A percentile compares a stretch with the other conserved stretches of the same genome.
Evolutionary conservation across 1,140 invertebrate genomes (phyloP).

Genomic region (Drosophila novamexicana): DNA sequence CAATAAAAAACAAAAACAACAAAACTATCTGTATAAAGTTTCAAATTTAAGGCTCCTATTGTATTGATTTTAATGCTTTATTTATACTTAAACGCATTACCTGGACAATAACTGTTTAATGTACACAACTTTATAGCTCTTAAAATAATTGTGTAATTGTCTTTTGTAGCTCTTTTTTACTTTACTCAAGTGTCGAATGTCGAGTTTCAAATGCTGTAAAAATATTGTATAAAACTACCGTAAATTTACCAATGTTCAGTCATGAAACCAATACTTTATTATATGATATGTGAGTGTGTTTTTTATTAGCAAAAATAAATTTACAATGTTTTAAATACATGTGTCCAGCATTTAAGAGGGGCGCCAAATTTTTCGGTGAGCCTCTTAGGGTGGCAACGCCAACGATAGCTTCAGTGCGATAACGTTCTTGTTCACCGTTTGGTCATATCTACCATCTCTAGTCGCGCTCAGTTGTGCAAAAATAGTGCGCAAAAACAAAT

Average conservation of each 20-base stretch:
- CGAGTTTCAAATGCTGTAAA: neutral
- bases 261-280: slow-evolving; percentile 54
- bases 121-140: slow-evolving; percentile 23
- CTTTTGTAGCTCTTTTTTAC: slow-evolving; percentile 31
- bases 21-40: slow-evolving; percentile 44
- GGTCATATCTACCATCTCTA: slow-evolving; percentile 25
- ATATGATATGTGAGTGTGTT: slow-evolving; percentile 59
- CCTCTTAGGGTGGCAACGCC: slow-evolving; percentile 9
- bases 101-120: slow-evolving; percentile 68
- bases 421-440: neutral
- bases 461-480: slow-evolving; percentile 45
- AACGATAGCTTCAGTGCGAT: slow-evolving; percentile 5
- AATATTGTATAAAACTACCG: slow-evolving; percentile 48
- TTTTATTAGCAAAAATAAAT: slow-evolving; percentile 71
- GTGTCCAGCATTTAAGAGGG: neutral
- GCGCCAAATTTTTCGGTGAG: neutral
- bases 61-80: slow-evolving; percentile 20
- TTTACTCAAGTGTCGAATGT: slow-evolving; percentile 14
- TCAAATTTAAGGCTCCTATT: slow-evolving; percentile 31
- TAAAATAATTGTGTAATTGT: slow-evolving; percentile 24
- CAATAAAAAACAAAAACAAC: slow-evolving; percentile 29
- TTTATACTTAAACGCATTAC: slow-evolving; percentile 39
- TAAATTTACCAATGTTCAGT: slow-evolving; percentile 65
- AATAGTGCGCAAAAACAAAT: slow-evolving; percentile 47
- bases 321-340: slow-evolving; percentile 28